phyloP scores from a whole-genome alignment of 1,140 invertebrate species.

The Calycopis cecrops region DNA sequence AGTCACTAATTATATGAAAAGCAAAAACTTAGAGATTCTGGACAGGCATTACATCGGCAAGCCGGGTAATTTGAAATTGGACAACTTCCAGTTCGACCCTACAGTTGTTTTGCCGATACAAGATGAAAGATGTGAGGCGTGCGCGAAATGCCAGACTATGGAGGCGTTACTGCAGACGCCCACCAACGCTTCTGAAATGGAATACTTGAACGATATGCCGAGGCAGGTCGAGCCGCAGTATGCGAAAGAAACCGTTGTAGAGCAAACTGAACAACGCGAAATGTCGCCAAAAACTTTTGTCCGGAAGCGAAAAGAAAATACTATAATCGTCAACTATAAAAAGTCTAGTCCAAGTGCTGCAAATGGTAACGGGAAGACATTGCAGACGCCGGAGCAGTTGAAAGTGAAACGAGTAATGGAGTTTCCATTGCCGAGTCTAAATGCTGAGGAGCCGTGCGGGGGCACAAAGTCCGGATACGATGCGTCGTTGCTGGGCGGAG shows the following conservation, averaged over 20 bases:
- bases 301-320: constrained; percentile 58
- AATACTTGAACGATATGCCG: constrained; percentile 78
- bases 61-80: constrained; percentile 71
- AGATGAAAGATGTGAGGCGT: constrained; percentile 69
- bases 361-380: constrained; percentile 18
- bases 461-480: constrained; percentile 40
- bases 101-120: constrained; percentile 60
- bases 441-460: constrained; percentile 9
- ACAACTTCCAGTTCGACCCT: constrained; percentile 69
- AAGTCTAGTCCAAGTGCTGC: constrained; percentile 1
- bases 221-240: constrained; percentile 62
- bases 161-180: constrained; percentile 77
- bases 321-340: constrained; percentile 57
- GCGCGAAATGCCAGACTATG: constrained; percentile 67
- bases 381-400: constrained; percentile 17
- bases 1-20: constrained; percentile 82
- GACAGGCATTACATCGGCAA: constrained; percentile 79
- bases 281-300: constrained; percentile 60
- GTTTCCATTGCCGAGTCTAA: constrained; percentile 75
- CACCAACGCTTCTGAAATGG: constrained; percentile 81
- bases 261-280: constrained; percentile 34
- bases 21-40: constrained; percentile 80
- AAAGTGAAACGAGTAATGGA: constrained; percentile 74
- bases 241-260: constrained; percentile 56
- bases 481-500: constrained; percentile 77